Base-by-base conservation (phyloP, 1,140 invertebrate species). In the Drosophila murphyi region DNA sequence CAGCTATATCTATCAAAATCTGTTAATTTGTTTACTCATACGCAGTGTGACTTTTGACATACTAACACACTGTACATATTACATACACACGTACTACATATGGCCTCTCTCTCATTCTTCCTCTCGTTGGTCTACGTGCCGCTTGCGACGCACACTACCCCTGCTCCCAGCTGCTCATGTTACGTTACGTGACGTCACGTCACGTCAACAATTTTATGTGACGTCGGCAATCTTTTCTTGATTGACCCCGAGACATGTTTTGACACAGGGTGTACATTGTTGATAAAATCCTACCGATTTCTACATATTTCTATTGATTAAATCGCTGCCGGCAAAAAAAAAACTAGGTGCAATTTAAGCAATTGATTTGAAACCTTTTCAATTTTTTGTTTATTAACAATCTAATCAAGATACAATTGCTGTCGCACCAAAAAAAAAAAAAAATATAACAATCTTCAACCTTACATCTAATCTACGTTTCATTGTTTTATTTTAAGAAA, bases 341-440 rank as follows among this genome's bases (percentile, higher is more conserved):
- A 56, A 20, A 20, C 20, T 64, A 64, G 69, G 4, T 43, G 10
- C 35, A 35, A 65, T 51, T 77, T 41, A 32, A 59, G 31, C 65
- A 72, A 67, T 37, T 51, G 82, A 86, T 86, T 81, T 81, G 77
- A 82, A 78, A 73, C 78, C 77, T 85, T 83, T 73, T 41, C 61
- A n/a, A n/a, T 65, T 52, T 39, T 34, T 20, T 20, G 20, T 20
- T 20, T 20, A 20, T 20, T 20, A 20, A 20, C 20, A 80, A 80
- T 64, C 55, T 80, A 56, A 57, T 34, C 10, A 50, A 45, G 3
- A n/a, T 31, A 47, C 12, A 50, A 65, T 57, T 72, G 52, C 60
- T 20, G 52, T 8, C 57, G 35, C 61, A 72, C 48, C 50, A 31
- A 29, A 48, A 59, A 45, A 61, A 67, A 75, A 74, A 68, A 20